Evolutionary conservation across 1,140 invertebrate species (phyloP), one percentile per base, ranked within the genome.

Genomic region (Heliconius hewitsoni): DNA sequence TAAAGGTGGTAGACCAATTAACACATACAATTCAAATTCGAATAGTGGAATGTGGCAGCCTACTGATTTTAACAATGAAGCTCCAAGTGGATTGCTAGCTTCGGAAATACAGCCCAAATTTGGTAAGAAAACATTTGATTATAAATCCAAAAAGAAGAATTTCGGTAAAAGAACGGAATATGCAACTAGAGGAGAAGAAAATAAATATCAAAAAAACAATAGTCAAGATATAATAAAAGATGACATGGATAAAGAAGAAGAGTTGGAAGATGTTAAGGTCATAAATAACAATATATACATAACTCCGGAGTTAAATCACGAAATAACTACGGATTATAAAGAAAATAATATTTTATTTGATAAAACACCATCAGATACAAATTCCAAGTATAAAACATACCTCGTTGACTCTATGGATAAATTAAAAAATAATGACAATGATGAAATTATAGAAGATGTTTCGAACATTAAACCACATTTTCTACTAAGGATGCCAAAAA

Each of bases 81-180:
- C 60, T 55, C 52, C 76, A 18, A 82, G 37, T 60, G 81, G 80
- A 52, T 57, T 76, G 27, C 77, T 86, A 70, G 13, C 66, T 78
- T 83, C 80, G 76, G 72, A 57, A 74, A 70, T 74, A n/a, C 77
- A 80, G 30, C 82, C 83, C 71, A 84, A 83, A 70, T 86, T 86
- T 74, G 86, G 84, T 23, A 81, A 72, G 74, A 85, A 79, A 71
- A 84, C 81, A 23, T 86, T 88, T 83, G 89, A 90, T 78, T 91
- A 92, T 60, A 88, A 88, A 81, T 84, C 86, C 19, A 87, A 84
- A 79, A 87, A 81, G 55, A 84, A 82, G 42, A 84, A 91, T 78
- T 93, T 90, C 82, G 87, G 84, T 16, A 90, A 88, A 81, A 86
- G 84, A 76, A 66, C 83, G 55, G 81, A 87, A 34, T 86, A 86